These are phyloP conservation scores for Heliornis fulica DNA, from an alignment of 2,113 vertebrate species.

Conservation along the genomic window DNA sequence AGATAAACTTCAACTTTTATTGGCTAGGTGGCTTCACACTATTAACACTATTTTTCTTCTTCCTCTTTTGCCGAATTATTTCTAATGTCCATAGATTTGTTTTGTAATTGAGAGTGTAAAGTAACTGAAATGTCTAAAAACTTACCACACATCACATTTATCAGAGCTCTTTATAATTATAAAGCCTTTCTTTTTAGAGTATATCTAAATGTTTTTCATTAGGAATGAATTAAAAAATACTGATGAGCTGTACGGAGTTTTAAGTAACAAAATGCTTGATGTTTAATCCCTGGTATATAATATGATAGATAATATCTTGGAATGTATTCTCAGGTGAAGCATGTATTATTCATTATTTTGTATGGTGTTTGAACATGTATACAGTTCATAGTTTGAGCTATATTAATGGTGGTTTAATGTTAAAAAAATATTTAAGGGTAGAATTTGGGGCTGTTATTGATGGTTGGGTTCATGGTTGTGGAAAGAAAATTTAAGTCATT, in stretches of 20 bases:
- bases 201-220: neutral
- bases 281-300: neutral
- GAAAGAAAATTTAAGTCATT: neutral
- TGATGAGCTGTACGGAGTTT: neutral
- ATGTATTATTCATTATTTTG: too few species aligned
- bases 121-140: neutral
- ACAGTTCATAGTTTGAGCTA: neutral
- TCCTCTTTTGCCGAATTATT: neutral
- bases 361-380: neutral
- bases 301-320: neutral
- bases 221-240: neutral
- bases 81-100: neutral
- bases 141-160: neutral
- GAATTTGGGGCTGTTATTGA: neutral
- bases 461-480: neutral
- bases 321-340: neutral
- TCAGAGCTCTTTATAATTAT: neutral
- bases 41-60: neutral
- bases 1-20: neutral
- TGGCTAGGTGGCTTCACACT: neutral
- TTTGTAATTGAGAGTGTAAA: neutral
- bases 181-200: neutral
- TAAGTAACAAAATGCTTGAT: neutral
- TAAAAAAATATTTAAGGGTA: neutral
- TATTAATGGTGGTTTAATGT: neutral